phyloP scores from a whole-genome alignment of 2,888 invertebrate genomes.

The Trissonchulus latispiculum region DNA sequence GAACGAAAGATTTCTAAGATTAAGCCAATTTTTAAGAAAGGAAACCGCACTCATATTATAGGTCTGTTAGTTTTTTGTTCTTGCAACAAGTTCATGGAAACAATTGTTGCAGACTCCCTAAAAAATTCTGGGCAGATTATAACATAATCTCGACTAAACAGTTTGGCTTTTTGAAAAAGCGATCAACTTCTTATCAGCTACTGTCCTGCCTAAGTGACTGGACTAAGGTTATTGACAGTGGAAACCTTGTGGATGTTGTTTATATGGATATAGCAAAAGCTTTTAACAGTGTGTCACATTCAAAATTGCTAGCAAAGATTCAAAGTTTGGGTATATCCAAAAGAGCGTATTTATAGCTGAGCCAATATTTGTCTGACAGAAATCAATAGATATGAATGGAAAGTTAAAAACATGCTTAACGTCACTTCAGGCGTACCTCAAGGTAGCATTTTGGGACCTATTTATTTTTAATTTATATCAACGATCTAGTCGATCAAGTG shows the following conservation, averaged over 20 bases:
- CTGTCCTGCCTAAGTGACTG: background rate
- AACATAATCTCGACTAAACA: background rate
- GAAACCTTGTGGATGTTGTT: background rate
- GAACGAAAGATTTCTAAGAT: too few relatives aligned
- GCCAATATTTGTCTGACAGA: background rate
- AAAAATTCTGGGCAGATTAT: background rate
- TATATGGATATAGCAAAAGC: constrained; percentile 11
- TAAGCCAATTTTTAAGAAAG: too few relatives aligned
- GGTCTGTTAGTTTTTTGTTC: too few relatives aligned
- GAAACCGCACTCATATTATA: too few relatives aligned
- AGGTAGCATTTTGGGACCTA: constrained; percentile 8
- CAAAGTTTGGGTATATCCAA: background rate
- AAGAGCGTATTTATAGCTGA: background rate
- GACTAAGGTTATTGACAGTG: background rate
- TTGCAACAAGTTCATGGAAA: too few relatives aligned
- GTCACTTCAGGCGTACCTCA: constrained; percentile 16
- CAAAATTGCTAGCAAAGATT: background rate
- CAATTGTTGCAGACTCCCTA: background rate
- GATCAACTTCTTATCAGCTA: background rate
- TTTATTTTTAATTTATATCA: constrained; percentile 11
- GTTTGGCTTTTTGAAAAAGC: background rate
- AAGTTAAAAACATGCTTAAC: background rate
- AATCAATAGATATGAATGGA: background rate
- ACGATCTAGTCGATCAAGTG: background rate
- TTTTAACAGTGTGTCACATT: background rate